Evolutionary conservation across 2,888 invertebrate species (phyloP).

Genomic region (Dichetophora obliterata): DNA sequence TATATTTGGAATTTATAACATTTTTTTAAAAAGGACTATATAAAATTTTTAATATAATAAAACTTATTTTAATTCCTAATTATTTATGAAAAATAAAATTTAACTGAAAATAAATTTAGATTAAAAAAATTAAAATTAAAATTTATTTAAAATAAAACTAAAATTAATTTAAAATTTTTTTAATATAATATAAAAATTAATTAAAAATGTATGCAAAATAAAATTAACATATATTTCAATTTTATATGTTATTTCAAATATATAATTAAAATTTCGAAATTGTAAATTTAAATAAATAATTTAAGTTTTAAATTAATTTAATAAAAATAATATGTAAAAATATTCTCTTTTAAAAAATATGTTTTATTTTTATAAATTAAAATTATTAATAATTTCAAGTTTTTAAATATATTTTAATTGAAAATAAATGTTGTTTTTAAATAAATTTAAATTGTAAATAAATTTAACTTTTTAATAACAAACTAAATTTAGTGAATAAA

Average conservation of each 20-base stretch:
- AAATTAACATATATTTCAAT: background rate
- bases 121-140: background rate
- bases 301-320: background rate
- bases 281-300: background rate
- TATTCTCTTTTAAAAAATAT: background rate
- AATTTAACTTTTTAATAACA: too few relatives aligned
- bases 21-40: too few relatives aligned
- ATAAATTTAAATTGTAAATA: too few relatives aligned
- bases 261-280: background rate
- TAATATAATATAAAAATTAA: background rate
- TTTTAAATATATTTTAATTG: too few relatives aligned
- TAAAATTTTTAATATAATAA: too few relatives aligned
- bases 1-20: too few relatives aligned
- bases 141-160: background rate
- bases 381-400: too few relatives aligned
- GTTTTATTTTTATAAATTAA: background rate
- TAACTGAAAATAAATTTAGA: background rate
- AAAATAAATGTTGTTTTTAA: too few relatives aligned
- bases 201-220: background rate
- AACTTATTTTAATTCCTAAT: background rate
- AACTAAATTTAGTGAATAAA: too few relatives aligned
- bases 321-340: background rate
- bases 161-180: background rate
- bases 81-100: background rate
- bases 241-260: background rate